Conservation (phyloP, 2,113 vertebrate species). For the Odontophorus gujanensis region DNA sequence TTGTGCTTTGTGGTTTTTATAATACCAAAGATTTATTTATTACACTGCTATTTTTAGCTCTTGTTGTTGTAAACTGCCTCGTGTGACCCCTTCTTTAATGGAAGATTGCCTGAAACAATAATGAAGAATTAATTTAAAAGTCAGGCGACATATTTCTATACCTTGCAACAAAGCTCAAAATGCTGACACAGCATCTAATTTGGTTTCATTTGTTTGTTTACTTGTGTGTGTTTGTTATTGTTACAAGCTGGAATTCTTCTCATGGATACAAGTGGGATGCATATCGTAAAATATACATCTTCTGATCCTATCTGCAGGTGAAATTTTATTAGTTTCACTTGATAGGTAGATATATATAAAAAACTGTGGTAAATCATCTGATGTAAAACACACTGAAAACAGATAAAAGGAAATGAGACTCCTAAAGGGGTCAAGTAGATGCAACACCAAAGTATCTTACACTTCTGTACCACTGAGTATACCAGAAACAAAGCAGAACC, state of each 20-base stretch:
- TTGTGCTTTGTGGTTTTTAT: neutral
- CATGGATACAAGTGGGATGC: neutral
- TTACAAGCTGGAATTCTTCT: neutral
- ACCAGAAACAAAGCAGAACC: neutral
- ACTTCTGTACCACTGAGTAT: neutral
- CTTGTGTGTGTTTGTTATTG: neutral
- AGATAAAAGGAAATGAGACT: neutral
- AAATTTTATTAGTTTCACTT: neutral
- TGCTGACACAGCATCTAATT: neutral
- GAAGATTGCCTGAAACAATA: conserved; percentile 30
- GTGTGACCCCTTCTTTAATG: neutral
- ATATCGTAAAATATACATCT: neutral
- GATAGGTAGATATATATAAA: neutral
- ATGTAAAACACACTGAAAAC: neutral
- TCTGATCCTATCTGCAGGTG: neutral
- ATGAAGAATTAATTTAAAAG: conserved; percentile 55
- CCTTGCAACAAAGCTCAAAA: neutral
- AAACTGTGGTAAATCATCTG: neutral
- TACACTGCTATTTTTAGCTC: neutral
- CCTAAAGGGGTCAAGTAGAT: neutral
- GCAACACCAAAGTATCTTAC: neutral
- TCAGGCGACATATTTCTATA: conserved; percentile 1
- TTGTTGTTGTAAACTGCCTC: conserved; percentile 27
- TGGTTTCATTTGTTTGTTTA: neutral
- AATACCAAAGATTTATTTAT: conserved; percentile 15